Conservation (phyloP, 2,113 vertebrate species). For the Tringa solitaria region DNA sequence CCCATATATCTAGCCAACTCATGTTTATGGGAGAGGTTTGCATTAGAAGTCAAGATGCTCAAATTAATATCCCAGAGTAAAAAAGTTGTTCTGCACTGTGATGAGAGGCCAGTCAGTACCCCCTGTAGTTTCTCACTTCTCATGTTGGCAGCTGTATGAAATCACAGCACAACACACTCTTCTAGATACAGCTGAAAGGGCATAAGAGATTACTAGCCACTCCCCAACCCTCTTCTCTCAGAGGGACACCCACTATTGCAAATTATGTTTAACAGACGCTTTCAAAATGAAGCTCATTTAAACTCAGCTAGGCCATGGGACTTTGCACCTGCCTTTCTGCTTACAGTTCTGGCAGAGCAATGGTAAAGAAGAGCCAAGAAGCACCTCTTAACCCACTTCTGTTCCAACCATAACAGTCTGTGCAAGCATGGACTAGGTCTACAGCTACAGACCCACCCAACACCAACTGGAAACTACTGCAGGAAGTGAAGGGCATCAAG, state of each 20-base stretch:
- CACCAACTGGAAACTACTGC: neutral
- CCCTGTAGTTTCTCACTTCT: neutral
- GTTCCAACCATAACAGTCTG: neutral
- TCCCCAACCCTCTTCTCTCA: neutral
- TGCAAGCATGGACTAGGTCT: fast-evolving
- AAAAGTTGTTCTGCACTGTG: neutral
- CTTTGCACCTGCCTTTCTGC: neutral
- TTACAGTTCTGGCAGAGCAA: neutral
- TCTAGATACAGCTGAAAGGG: neutral
- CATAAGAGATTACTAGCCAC: neutral
- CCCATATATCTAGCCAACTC: neutral
- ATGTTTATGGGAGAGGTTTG: neutral
- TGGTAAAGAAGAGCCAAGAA: neutral
- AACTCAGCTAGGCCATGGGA: neutral
- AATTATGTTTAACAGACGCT: neutral
- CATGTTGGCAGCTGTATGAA: neutral
- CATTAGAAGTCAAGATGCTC: neutral
- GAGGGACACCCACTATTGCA: neutral
- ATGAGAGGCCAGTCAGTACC: neutral
- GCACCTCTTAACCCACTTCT: neutral
- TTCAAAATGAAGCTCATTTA: neutral
- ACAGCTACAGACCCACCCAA: neutral
- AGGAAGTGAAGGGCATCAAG: neutral
- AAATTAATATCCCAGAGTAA: neutral
- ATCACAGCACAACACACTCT: neutral